Percentiles rank a stretch among this genome's conserved stretches.
Conservation (phyloP, 2,113 vertebrate genomes). For the Indri indri region DNA sequence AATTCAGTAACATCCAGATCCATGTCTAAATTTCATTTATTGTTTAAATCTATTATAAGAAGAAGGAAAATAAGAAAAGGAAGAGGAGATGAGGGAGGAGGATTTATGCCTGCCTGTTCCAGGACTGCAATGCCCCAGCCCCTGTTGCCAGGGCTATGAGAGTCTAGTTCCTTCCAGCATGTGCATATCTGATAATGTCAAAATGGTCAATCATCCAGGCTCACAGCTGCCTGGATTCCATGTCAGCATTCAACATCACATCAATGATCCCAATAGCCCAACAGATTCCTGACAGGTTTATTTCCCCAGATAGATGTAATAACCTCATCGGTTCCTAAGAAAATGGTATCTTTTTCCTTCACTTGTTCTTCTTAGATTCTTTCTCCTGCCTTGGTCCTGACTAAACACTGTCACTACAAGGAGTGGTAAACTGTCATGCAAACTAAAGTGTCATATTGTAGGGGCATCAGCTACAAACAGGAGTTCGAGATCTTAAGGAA, state of each 20-base stretch:
- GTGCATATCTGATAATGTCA: not conserved
- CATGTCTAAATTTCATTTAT: slow-evolving; percentile 37
- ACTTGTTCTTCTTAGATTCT: not conserved
- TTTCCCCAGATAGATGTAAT: not conserved
- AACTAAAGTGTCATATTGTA: not conserved
- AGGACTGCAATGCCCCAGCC: not conserved
- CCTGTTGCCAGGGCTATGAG: not conserved
- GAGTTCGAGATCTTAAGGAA: not conserved
- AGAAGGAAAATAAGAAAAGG: slow-evolving; percentile 46
- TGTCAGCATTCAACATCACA: not conserved
- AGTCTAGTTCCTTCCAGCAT: not conserved
- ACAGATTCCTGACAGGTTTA: slow-evolving; percentile 27
- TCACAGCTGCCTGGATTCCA: not conserved
- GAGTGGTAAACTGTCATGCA: not conserved
- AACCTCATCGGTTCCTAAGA: not conserved
- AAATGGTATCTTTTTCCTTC: not conserved
- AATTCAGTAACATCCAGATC: slow-evolving; percentile 29
- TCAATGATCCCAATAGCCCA: not conserved
- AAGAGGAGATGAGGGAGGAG: not conserved
- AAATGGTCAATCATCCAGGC: not conserved
- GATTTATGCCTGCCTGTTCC: not conserved
- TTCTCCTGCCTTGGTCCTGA: not conserved
- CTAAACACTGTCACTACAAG: slow-evolving; percentile 24
- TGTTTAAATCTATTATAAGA: slow-evolving; percentile 4
- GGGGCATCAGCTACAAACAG: not conserved